Conservation (phyloP, 2,113 vertebrate genomes). For the Psilopsiagon aymara region DNA sequence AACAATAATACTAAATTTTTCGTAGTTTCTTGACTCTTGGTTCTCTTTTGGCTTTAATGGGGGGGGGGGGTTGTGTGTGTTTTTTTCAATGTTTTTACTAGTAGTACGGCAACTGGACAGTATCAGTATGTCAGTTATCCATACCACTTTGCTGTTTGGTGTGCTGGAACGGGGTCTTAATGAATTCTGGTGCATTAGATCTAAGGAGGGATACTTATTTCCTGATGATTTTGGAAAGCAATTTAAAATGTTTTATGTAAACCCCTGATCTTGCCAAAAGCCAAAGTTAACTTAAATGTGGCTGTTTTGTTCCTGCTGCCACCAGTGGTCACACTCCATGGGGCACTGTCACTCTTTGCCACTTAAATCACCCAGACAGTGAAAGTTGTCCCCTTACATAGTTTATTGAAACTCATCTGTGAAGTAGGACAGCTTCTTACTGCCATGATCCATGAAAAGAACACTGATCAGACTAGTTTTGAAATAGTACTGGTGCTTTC, state of each 20-base stretch:
- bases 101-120: not conserved
- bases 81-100: not conserved
- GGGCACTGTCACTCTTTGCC: not conserved
- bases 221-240: not conserved
- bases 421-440: not conserved
- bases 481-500: not conserved
- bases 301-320: not conserved
- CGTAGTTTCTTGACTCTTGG: not conserved
- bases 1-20: not conserved
- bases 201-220: not conserved
- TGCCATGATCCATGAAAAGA: not conserved
- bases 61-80: not conserved
- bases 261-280: not conserved
- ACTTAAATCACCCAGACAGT: not conserved
- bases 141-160: accelerated
- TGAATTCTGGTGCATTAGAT: not conserved
- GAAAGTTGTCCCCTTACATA: not conserved
- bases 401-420: not conserved
- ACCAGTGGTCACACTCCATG: accelerated
- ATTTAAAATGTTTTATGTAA: not conserved
- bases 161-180: not conserved
- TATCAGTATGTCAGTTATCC: not conserved
- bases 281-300: not conserved
- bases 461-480: not conserved
- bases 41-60: not conserved